phyloP scores from a whole-genome alignment of 2,113 vertebrate genomes.

The Scatophagus argus region DNA sequence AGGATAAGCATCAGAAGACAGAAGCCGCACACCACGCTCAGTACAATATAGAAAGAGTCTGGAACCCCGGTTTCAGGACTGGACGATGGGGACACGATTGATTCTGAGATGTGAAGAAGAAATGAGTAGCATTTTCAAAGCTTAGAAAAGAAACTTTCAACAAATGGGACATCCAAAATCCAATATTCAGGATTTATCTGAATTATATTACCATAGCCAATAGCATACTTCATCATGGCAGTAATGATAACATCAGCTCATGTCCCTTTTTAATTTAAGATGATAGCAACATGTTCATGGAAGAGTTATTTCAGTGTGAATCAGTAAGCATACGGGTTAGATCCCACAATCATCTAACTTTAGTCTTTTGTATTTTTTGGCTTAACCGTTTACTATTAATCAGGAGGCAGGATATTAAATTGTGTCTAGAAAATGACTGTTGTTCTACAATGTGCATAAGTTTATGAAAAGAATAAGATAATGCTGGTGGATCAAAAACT shows the following conservation, averaged over 20 bases:
- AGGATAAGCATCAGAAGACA: slow-evolving; percentile 84
- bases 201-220: neutral
- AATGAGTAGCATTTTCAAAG: neutral
- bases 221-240: neutral
- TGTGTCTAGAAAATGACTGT: too few relatives aligned
- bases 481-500: neutral
- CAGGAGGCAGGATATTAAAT: too few relatives aligned
- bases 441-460: too few relatives aligned
- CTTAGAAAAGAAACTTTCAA: neutral
- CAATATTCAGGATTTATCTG: neutral
- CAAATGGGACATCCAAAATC: neutral
- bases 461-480: too few relatives aligned
- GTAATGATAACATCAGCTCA: neutral
- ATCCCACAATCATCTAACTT: neutral
- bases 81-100: slow-evolving; percentile 80
- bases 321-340: too few relatives aligned
- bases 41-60: slow-evolving; percentile 80
- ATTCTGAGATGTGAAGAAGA: slow-evolving; percentile 53
- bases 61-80: slow-evolving; percentile 79
- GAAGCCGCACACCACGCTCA: slow-evolving; percentile 86
- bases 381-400: too few relatives aligned
- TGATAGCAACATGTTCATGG: neutral
- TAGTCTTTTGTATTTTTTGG: too few relatives aligned
- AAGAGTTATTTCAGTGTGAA: neutral
- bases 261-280: neutral